These are phyloP conservation scores for Ceratotherium simum DNA, from an alignment of 2,113 vertebrate species.

Conservation along the genomic window DNA sequence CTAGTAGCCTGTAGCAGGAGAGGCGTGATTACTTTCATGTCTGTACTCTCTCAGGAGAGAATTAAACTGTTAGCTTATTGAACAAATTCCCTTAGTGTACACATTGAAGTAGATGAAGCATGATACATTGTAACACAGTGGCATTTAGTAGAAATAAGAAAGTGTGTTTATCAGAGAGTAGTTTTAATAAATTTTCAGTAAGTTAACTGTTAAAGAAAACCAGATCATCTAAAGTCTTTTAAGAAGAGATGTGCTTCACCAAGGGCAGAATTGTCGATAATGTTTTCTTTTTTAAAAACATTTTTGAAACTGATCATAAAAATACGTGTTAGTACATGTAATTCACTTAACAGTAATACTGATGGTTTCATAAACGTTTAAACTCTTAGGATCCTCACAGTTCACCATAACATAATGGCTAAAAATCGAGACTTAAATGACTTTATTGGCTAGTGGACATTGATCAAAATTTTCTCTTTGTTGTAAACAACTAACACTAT, in stretches of 20 bases:
- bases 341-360: background rate
- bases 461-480: background rate
- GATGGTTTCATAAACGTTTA: background rate
- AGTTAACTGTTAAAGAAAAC: slow-evolving; percentile 26
- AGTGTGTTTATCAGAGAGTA: slow-evolving; percentile 38
- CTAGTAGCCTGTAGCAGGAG: background rate
- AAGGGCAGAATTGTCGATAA: background rate
- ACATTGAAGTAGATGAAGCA: slow-evolving; percentile 9
- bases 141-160: slow-evolving; percentile 48
- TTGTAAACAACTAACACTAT: slow-evolving; percentile 8
- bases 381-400: slow-evolving; percentile 41
- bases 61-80: slow-evolving; percentile 3
- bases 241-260: slow-evolving; percentile 42
- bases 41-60: slow-evolving; percentile 25
- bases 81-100: slow-evolving; percentile 24
- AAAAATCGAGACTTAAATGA: slow-evolving; percentile 43
- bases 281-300: slow-evolving; percentile 7
- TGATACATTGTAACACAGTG: background rate
- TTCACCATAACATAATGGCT: background rate
- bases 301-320: slow-evolving; percentile 44
- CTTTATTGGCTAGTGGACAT: background rate
- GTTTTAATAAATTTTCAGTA: slow-evolving; percentile 51
- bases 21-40: background rate
- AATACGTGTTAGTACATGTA: slow-evolving; percentile 1
- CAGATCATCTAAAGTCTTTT: slow-evolving; percentile 13